Conservation (phyloP, 2,888 invertebrate species). For the Anaspis maculata region DNA sequence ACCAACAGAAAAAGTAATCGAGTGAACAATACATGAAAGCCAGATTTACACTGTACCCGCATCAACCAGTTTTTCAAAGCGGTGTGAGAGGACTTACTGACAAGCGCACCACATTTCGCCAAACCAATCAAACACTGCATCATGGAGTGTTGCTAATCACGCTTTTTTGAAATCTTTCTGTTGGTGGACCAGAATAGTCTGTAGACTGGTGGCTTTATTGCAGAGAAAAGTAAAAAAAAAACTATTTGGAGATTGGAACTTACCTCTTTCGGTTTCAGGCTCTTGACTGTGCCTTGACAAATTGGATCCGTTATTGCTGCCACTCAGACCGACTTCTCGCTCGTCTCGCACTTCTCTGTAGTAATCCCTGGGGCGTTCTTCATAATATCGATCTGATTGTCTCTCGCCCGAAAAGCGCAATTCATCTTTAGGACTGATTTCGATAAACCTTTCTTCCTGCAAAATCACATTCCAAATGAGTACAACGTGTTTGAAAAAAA, state of each 20-base stretch:
- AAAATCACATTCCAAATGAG: conserved; percentile 10
- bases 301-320: conserved; percentile 42
- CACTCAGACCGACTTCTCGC: conserved; percentile 50
- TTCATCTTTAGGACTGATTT: conserved; percentile 38
- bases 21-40: no score
- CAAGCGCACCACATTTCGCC: no score
- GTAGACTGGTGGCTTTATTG: no score
- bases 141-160: no score
- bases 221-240: conserved; percentile 2
- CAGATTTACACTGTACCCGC: no score
- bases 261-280: conserved; percentile 56
- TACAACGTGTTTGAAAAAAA: conserved; percentile 9
- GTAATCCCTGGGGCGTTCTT: conserved; percentile 36
- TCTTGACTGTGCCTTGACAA: conserved; percentile 48
- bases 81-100: no score
- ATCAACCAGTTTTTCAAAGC: no score
- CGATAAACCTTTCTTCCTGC: conserved; percentile 47
- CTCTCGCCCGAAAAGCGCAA: conserved; percentile 44
- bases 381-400: conserved; percentile 45
- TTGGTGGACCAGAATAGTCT: no score
- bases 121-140: no score
- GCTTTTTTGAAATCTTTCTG: no score
- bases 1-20: no score
- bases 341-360: conserved; percentile 39
- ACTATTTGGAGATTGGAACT: conserved; percentile 8